These are phyloP conservation scores for Sphaerodactylus townsendi DNA, from an alignment of 2,113 vertebrate genomes.

Conservation along the genomic window DNA sequence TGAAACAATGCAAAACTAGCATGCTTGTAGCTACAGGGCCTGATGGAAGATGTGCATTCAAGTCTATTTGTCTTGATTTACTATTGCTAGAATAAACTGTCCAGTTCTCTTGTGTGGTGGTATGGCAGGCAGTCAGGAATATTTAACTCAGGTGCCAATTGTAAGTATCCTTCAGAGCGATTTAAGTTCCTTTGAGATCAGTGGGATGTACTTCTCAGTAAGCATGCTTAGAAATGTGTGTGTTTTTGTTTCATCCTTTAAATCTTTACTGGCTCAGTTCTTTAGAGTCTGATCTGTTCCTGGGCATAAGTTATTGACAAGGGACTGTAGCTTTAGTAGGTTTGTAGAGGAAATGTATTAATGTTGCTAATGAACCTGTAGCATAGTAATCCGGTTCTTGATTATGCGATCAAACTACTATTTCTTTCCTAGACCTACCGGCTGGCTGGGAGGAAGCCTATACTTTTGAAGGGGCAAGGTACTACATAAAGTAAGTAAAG, in stretches of 20 bases:
- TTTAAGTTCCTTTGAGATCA: neutral
- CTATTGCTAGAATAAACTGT: neutral
- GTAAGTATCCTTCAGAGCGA: neutral
- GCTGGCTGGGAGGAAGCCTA: slow-evolving; percentile 98
- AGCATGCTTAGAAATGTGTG: neutral
- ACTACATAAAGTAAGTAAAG: slow-evolving; percentile 95
- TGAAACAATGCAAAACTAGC: neutral
- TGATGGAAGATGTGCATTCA: neutral
- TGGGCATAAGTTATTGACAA: neutral
- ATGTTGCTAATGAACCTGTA: neutral
- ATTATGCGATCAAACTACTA: slow-evolving; percentile 39
- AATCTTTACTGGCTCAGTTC: neutral
- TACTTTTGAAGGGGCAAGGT: slow-evolving; percentile 96
- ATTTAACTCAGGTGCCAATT: neutral
- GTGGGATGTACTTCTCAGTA: neutral
- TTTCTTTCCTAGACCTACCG: slow-evolving; percentile 84
- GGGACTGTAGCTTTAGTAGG: neutral
- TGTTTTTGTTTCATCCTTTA: neutral
- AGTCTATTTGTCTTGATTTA: neutral
- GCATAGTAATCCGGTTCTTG: slow-evolving; percentile 30
- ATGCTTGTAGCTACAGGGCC: neutral
- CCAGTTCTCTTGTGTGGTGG: neutral
- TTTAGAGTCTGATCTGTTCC: neutral
- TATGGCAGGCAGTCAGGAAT: neutral
- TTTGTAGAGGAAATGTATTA: neutral